A percentile compares a stretch with the other conserved stretches of the same genome.
phyloP scores from a whole-genome alignment of 2,888 invertebrate genomes.

The Conomelus anceps region DNA sequence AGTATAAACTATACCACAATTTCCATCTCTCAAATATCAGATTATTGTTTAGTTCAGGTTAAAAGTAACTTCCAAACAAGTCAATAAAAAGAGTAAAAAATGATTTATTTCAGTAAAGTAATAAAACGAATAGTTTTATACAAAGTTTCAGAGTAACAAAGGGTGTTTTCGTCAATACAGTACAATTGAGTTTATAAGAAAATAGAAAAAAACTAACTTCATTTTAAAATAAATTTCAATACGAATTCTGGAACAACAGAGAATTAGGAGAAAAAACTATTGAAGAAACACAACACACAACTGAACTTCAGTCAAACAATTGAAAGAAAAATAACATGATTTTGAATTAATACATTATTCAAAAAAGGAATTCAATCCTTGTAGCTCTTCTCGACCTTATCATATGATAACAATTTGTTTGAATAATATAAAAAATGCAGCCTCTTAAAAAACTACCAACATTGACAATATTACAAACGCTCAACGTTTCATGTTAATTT shows the following conservation, averaged over 20 bases:
- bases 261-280: background rate
- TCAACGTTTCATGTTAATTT: background rate
- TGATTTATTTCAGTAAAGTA: background rate
- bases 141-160: background rate
- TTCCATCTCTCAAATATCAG: background rate
- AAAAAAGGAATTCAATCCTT: background rate
- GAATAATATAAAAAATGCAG: background rate
- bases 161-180: background rate
- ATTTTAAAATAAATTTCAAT: background rate
- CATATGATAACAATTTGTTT: background rate
- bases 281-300: background rate
- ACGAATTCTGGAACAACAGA: background rate
- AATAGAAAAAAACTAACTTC: background rate
- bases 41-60: background rate
- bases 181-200: background rate
- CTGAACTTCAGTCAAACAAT: background rate
- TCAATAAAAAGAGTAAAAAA: background rate
- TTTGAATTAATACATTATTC: too few species aligned
- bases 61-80: background rate
- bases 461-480: background rate
- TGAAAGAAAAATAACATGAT: background rate
- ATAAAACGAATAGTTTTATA: background rate
- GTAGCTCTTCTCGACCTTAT: background rate
- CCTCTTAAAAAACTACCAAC: background rate
- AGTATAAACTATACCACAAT: too few species aligned